These are phyloP conservation scores for Cheilosia variabilis DNA, from an alignment of 2,888 invertebrate genomes.

Conservation along the genomic window DNA sequence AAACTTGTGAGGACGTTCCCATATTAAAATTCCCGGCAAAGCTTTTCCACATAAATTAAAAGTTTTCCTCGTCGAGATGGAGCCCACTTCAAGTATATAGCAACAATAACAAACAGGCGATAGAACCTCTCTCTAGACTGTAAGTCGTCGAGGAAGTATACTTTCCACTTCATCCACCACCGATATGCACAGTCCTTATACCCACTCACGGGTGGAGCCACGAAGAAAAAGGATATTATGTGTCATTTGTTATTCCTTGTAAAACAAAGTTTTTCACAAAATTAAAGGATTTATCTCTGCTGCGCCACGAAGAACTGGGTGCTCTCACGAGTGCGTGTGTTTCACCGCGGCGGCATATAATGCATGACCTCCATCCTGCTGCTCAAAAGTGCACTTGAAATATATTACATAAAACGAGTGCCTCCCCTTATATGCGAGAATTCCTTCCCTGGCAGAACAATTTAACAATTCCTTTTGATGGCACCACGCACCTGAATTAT, in stretches of 20 bases:
- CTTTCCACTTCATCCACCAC: conserved; percentile 59
- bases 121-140: conserved; percentile 55
- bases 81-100: conserved; percentile 36
- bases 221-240: conserved; percentile 66
- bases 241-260: conserved; percentile 78
- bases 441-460: conserved; percentile 22
- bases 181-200: conserved; percentile 10
- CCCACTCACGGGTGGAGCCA: conserved; percentile 5
- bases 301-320: neutral
- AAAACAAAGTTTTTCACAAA: conserved; percentile 74
- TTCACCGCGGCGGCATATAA: conserved; percentile 34
- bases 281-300: conserved; percentile 73
- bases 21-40: conserved; percentile 83
- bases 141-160: conserved; percentile 55
- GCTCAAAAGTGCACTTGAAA: conserved; percentile 59
- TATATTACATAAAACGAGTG: conserved; percentile 20
- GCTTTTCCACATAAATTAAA: conserved; percentile 83
- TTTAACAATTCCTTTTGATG: conserved; percentile 73
- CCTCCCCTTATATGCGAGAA: conserved; percentile 14
- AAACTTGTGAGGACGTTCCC: conserved; percentile 77
- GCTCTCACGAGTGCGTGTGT: neutral
- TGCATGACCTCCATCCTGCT: conserved; percentile 58
- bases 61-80: conserved; percentile 77
- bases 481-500: conserved; percentile 71
- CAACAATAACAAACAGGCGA: conserved; percentile 26